These are phyloP conservation scores for Denticeps clupeoides DNA, from an alignment of 2,797 vertebrate species.

Conservation along the genomic window DNA sequence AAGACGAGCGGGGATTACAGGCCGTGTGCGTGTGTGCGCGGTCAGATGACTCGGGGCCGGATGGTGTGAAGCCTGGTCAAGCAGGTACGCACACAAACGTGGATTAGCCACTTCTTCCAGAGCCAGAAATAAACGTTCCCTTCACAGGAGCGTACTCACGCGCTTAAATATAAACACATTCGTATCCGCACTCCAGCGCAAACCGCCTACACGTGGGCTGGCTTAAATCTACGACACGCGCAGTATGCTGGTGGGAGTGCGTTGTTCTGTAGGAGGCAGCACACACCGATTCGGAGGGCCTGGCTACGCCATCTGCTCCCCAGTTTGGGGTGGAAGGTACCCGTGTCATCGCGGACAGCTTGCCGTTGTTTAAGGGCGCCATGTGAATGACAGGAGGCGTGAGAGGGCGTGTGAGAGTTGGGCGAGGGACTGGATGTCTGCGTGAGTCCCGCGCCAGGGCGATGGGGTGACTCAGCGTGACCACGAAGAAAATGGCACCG, in stretches of 20 bases:
- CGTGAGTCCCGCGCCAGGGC: too few relatives aligned
- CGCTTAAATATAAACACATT: too few relatives aligned
- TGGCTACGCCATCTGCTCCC: constrained; percentile 16
- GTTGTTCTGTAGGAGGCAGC: constrained; percentile 4
- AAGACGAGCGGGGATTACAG: constrained; percentile 11
- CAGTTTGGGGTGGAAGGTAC: constrained; percentile 7
- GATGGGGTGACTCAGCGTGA: background rate
- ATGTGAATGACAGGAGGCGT: background rate
- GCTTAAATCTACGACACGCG: too few relatives aligned
- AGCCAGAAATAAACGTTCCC: too few relatives aligned
- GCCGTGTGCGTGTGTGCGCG: background rate
- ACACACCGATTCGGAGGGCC: constrained; percentile 9
- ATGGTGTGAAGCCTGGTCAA: constrained; percentile 15
- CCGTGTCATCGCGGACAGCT: constrained; percentile 7
- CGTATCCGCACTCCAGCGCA: too few relatives aligned
- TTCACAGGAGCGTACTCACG: too few relatives aligned
- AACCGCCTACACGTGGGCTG: too few relatives aligned
- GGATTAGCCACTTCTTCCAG: too few relatives aligned
- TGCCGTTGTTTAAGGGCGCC: too few relatives aligned
- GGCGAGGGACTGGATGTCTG: background rate
- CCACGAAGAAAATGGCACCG: background rate
- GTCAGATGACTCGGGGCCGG: constrained; percentile 6
- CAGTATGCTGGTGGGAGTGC: constrained; percentile 2
- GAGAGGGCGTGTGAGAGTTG: background rate
- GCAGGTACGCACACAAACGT: background rate